phyloP scores from a whole-genome alignment of 2,797 vertebrate species.

The Poecilia wingei region DNA sequence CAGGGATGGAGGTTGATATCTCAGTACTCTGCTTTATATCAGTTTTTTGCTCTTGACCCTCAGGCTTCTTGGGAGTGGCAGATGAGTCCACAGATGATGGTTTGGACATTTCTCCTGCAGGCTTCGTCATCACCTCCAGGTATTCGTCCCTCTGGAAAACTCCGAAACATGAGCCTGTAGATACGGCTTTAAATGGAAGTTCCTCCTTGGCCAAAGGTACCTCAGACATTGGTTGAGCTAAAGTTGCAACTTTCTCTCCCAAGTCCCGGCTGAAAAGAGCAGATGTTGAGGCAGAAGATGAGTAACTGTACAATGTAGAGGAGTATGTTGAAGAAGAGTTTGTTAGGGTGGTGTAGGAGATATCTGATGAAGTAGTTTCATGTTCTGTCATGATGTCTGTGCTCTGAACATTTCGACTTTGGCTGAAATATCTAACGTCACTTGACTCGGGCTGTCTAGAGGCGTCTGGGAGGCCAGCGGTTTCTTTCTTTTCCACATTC shows the following conservation, averaged over 20 bases:
- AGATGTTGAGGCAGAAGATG: conserved; percentile 77
- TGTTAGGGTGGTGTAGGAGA: conserved; percentile 71
- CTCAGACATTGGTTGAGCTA: conserved; percentile 56
- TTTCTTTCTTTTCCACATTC: conserved; percentile 53
- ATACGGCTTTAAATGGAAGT: conserved; percentile 69
- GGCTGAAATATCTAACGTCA: conserved; percentile 54
- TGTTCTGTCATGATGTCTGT: conserved; percentile 46
- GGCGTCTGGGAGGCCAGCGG: conserved; percentile 34
- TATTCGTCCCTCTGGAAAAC: conserved; percentile 87
- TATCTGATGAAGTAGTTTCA: conserved; percentile 68
- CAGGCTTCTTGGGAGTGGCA: conserved; percentile 68
- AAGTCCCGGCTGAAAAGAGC: conserved; percentile 69
- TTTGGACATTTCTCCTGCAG: conserved; percentile 76
- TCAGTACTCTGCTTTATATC: conserved; percentile 76
- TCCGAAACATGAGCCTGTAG: conserved; percentile 74
- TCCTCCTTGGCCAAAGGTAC: conserved; percentile 76
- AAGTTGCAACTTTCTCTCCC: conserved; percentile 63
- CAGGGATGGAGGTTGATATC: conserved; percentile 19
- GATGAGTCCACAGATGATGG: conserved; percentile 65
- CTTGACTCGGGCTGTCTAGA: conserved; percentile 39
- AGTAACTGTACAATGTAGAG: conserved; percentile 72
- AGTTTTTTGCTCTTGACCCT: conserved; percentile 66
- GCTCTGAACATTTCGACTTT: conserved; percentile 43
- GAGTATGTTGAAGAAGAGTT: conserved; percentile 69
- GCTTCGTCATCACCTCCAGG: conserved; percentile 87